Percentiles rank a stretch among this genome's conserved stretches.
Conservation (phyloP, 2,113 vertebrate genomes). For the Fukomys damarensis region DNA sequence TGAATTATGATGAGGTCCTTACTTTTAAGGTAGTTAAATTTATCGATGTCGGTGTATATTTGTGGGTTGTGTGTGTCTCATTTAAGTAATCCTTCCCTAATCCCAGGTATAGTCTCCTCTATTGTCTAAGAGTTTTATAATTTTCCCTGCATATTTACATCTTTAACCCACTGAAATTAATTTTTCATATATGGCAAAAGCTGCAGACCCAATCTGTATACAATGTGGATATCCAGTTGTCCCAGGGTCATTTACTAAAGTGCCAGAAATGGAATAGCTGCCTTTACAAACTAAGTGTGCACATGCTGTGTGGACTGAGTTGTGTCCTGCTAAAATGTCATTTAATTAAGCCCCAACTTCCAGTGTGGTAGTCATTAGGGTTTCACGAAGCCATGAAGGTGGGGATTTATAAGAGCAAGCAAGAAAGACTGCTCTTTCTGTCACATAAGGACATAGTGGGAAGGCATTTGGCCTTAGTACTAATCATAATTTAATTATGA, state of each 20-base stretch:
- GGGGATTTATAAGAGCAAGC: not conserved
- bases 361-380: not conserved
- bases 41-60: not conserved
- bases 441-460: not conserved
- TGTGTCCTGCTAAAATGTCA: not conserved
- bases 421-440: not conserved
- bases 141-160: not conserved
- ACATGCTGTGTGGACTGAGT: too few species aligned
- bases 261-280: not conserved
- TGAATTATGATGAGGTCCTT: conserved; percentile 11
- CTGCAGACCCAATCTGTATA: not conserved
- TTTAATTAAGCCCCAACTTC: not conserved
- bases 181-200: not conserved
- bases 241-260: not conserved
- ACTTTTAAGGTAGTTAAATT: conserved; percentile 32
- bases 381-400: not conserved
- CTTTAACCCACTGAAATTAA: not conserved
- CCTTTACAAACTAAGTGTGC: not conserved
- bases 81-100: not conserved
- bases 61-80: conserved; percentile 26
- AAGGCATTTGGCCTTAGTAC: not conserved
- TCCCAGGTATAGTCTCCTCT: not conserved
- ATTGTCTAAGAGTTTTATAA: not conserved
- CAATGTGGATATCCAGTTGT: not conserved
- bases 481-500: too few species aligned